Conservation (phyloP, 2,113 vertebrate genomes). For the Antechinus stuartii region DNA sequence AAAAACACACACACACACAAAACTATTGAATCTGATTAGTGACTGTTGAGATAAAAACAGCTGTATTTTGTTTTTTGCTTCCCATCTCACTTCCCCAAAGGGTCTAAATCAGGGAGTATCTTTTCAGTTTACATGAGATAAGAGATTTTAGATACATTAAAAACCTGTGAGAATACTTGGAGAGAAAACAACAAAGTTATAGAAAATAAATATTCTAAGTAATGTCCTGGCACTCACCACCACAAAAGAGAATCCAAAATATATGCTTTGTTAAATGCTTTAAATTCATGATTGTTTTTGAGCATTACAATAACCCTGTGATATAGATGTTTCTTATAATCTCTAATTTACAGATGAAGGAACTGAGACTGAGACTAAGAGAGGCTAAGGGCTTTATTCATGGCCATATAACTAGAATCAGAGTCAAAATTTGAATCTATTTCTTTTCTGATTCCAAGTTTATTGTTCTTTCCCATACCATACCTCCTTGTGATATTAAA, state of each 20-base stretch:
- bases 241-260: not conserved
- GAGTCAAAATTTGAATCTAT: not conserved
- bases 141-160: not conserved
- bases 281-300: not conserved
- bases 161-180: not conserved
- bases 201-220: not conserved
- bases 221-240: not conserved
- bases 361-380: slow-evolving; percentile 9
- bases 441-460: not conserved
- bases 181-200: not conserved
- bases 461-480: not conserved
- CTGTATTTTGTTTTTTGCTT: not conserved
- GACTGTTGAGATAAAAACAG: not conserved
- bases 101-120: not conserved
- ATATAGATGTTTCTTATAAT: not conserved
- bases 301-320: slow-evolving; percentile 17
- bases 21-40: not conserved
- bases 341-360: slow-evolving; percentile 20
- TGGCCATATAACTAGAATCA: not conserved
- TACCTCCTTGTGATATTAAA: not conserved
- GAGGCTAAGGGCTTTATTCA: not conserved
- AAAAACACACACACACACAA: too few species aligned
- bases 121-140: not conserved
- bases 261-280: not conserved
- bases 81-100: not conserved